Conservation (phyloP, 2,888 invertebrate genomes). For the Drosophila stalkeri region DNA sequence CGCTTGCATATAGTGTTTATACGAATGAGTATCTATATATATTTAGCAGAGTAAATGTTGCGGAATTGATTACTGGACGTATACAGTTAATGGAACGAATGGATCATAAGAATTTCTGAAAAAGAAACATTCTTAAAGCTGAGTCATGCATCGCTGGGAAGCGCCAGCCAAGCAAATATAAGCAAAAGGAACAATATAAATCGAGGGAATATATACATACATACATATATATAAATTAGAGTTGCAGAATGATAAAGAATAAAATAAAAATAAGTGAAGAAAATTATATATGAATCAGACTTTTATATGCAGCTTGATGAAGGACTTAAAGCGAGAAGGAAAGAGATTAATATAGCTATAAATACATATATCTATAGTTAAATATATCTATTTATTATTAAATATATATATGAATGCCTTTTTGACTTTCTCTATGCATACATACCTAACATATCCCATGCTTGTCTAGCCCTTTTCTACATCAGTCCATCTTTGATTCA, state of each 20-base stretch:
- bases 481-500: not conserved
- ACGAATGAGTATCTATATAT: not conserved
- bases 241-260: not conserved
- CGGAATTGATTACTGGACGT: slow-evolving; percentile 49
- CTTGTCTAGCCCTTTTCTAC: not conserved
- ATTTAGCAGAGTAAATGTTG: slow-evolving; percentile 44
- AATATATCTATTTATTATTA: not conserved
- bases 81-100: slow-evolving; percentile 40
- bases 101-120: slow-evolving; percentile 14
- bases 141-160: slow-evolving; percentile 53
- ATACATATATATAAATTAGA: not conserved
- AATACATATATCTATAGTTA: too few relatives aligned
- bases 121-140: slow-evolving; percentile 13
- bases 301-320: not conserved
- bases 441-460: not conserved
- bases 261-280: not conserved
- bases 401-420: not conserved
- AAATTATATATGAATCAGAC: not conserved
- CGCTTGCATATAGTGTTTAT: not conserved
- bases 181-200: not conserved
- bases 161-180: slow-evolving; percentile 35
- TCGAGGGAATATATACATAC: not conserved
- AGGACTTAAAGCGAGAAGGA: not conserved
- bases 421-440: too few relatives aligned
- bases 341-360: not conserved